Evolutionary conservation across 1,140 invertebrate genomes (phyloP), one percentile per base, ranked within the genome.

Genomic region (Drosophila obscura): DNA sequence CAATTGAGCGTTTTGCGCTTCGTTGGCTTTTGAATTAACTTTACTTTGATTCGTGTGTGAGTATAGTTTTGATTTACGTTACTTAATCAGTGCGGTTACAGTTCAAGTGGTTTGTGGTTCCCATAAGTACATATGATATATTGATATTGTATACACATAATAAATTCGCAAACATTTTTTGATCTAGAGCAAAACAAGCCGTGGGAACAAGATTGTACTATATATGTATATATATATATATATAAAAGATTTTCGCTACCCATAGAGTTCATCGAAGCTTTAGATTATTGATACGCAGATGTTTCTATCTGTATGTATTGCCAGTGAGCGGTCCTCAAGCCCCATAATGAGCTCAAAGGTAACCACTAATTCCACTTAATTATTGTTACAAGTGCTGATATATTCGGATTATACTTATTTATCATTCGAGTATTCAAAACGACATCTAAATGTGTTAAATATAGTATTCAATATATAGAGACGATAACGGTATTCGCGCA

Each of bases 361-460:
- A 63, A 41, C 28, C n/a, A n/a, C 63, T 63, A 73, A 57, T 51
- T 51, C 56, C 51, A 73, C 63, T 73, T 72, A 60, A 49, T 76
- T 84, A 66, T 81, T 77, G 60, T 69, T 69, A 80, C 49, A 43
- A 57, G 74, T 75, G 35, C 35, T 39, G 35, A 13, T 69, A 39
- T 50, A 49, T 62, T 69, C 56, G 77, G 50, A 39, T 16, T 53
- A 44, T 24, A 26, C 43, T 64, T 74, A 64, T 45, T 43, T 58
- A 61, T 74, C 31, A 52, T 73, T 58, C 49, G 26, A 46, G 43
- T 74, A 58, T 53, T 52, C n/a, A 8, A 58, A 74, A 77, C 73
- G 49, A 76, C 73, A 76, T 69, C 74, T 43, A 75, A 1, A 19
- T 76, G 50, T 69, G 57, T 76, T 61, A 56, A 69, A 48, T 69